Evolutionary conservation across 2,797 vertebrate species (phyloP).

Genomic region (Salarias fasciatus): DNA sequence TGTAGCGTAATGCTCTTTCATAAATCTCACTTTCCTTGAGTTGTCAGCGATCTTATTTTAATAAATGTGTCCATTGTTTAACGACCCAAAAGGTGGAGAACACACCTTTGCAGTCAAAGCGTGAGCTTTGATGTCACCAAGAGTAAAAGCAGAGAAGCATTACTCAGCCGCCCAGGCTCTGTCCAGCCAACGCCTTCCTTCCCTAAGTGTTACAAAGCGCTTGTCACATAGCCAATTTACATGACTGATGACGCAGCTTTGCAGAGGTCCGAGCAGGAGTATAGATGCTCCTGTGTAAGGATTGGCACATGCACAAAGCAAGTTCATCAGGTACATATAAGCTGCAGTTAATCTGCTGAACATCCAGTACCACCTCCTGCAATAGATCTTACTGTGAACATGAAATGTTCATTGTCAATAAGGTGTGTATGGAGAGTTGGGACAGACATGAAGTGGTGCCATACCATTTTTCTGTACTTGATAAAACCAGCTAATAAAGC

Average conservation of each 20-base stretch:
- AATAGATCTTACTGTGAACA: neutral
- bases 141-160: constrained; percentile 29
- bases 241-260: constrained; percentile 76
- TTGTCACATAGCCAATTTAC: constrained; percentile 77
- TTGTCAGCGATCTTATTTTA: constrained; percentile 32
- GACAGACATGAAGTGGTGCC: no score
- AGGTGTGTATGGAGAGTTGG: no score
- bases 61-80: constrained; percentile 17
- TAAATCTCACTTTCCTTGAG: constrained; percentile 35
- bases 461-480: no score
- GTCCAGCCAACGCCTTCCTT: constrained; percentile 36
- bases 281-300: constrained; percentile 27
- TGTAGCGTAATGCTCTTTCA: constrained; percentile 10
- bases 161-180: constrained; percentile 41
- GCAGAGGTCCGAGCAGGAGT: constrained; percentile 45
- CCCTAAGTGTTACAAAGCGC: constrained; percentile 77
- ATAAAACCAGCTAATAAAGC: no score
- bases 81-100: constrained; percentile 25
- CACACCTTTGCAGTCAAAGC: constrained; percentile 27
- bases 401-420: constrained; percentile 1
- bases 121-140: constrained; percentile 26
- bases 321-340: constrained; percentile 14
- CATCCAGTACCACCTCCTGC: neutral
- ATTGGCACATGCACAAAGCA: constrained; percentile 1
- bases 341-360: neutral